phyloP scores from a whole-genome alignment of 2,113 vertebrate species.

The Zonotrichia leucophrys region DNA sequence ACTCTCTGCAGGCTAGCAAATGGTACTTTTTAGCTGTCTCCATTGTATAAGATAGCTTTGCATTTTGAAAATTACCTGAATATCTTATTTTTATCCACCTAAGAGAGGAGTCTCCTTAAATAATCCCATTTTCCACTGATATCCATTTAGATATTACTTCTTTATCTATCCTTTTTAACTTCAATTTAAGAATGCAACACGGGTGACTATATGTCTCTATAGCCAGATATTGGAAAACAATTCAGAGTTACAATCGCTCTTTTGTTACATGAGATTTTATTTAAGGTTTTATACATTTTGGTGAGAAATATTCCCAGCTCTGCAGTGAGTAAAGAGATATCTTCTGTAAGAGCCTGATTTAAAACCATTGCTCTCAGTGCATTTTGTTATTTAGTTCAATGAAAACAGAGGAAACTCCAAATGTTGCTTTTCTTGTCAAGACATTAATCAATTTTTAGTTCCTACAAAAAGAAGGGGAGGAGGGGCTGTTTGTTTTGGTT shows the following conservation, averaged over 20 bases:
- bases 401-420: not conserved
- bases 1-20: conserved; percentile 66
- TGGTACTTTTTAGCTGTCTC: conserved; percentile 42
- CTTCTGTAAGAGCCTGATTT: not conserved
- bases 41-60: conserved; percentile 61
- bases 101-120: conserved; percentile 52
- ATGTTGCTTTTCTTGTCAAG: not conserved
- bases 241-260: conserved; percentile 30
- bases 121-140: conserved; percentile 56
- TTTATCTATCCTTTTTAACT: conserved; percentile 46
- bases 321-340: not conserved
- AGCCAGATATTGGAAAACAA: conserved; percentile 57
- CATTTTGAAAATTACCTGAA: conserved; percentile 70
- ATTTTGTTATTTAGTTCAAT: not conserved
- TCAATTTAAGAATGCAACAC: conserved; percentile 48
- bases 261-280: conserved; percentile 46
- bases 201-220: not conserved
- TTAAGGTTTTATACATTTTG: conserved; percentile 13
- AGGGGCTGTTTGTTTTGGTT: not conserved
- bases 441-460: not conserved
- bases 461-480: not conserved
- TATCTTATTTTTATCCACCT: conserved; percentile 67
- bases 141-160: conserved; percentile 52
- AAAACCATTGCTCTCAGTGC: not conserved
- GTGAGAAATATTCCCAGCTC: conserved; percentile 25